Evolutionary conservation across 2,888 invertebrate genomes (phyloP).

Genomic region (Plusia festucae): DNA sequence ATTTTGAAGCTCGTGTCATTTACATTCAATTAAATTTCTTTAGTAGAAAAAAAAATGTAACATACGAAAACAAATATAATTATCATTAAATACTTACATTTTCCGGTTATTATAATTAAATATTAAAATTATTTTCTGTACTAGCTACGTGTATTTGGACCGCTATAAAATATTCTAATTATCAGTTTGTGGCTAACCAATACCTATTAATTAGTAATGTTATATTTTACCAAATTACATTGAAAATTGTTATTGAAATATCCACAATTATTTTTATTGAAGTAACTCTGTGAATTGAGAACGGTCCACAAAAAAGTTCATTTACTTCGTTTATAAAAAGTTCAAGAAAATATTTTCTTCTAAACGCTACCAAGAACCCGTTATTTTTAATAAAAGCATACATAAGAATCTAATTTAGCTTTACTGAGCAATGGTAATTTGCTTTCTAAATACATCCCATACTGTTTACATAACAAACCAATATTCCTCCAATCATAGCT

Average conservation of each 20-base stretch:
- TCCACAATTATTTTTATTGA: background rate
- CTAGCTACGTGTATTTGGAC: constrained; percentile 16
- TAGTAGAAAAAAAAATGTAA: background rate
- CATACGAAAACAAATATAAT: background rate
- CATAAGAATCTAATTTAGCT: background rate
- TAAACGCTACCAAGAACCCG: background rate
- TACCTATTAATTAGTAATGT: constrained; percentile 22
- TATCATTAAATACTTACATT: constrained; percentile 28
- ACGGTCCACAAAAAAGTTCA: too few relatives aligned
- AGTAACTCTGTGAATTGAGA: too few relatives aligned
- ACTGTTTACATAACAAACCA: constrained; percentile 18
- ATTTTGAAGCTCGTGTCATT: too few relatives aligned
- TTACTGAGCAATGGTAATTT: background rate
- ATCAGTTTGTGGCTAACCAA: constrained; percentile 35
- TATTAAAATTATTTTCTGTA: constrained; percentile 24
- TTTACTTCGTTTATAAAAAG: too few relatives aligned
- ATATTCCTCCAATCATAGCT: constrained; percentile 31
- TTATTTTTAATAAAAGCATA: background rate
- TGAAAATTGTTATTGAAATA: background rate
- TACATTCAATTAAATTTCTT: too few relatives aligned
- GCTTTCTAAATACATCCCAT: background rate
- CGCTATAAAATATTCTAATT: constrained; percentile 24
- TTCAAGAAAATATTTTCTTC: too few relatives aligned
- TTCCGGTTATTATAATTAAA: background rate
- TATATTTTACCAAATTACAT: constrained; percentile 12